Base-by-base conservation (phyloP, 2,113 vertebrate genomes). In the Sprattus sprattus region DNA sequence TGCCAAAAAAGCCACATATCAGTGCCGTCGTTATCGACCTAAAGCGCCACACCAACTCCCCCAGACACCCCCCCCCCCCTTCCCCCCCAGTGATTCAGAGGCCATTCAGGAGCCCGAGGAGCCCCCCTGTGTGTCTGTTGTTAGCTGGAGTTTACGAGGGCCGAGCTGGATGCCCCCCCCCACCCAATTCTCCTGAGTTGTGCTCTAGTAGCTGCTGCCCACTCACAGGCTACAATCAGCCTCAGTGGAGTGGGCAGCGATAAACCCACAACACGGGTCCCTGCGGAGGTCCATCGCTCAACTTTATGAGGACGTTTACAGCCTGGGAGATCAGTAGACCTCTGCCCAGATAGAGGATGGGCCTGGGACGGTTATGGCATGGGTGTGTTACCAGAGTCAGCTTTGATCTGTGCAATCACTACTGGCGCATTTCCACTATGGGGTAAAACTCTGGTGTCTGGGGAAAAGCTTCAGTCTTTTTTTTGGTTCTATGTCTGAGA, bases 221-320 rank as follows among this genome's bases (percentile, higher is more conserved):
- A 52, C 81, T 86, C 75, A 82, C 75, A 86, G 71, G 32, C 82
- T 78, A 71, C 85, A 86, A 83, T 83, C 80, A 67, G 67, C 75
- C 71, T 88, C 82, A 50, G 84, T 78, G 47, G 83, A 82, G 83
- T 47, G 83, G 81, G 84, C 10, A 44, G 88, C 25, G 39, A 60
- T 64, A 67, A 46, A 83, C 78, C 84, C 82, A 82, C 84, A 87
- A 85, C 39, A 45, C 25, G 25, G 81, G 67, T 49, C 82, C 83
- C 67, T 80, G 81, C 57, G 57, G 82, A 82, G 28, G 15, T 87
- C 86, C 71, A 87, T 89, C 50, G 75, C 86, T 89, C 88, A 89
- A 83, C 86, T 89, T 89, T 89, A 89, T 84, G 50, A 32, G 80
- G 88, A 87, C 86, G 15, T 89, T 89, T 86, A 89, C 87, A 81